Evolutionary conservation across 2,113 vertebrate species (phyloP), one percentile per base, ranked within the genome.

Genomic region (Meleagris gallopavo): DNA sequence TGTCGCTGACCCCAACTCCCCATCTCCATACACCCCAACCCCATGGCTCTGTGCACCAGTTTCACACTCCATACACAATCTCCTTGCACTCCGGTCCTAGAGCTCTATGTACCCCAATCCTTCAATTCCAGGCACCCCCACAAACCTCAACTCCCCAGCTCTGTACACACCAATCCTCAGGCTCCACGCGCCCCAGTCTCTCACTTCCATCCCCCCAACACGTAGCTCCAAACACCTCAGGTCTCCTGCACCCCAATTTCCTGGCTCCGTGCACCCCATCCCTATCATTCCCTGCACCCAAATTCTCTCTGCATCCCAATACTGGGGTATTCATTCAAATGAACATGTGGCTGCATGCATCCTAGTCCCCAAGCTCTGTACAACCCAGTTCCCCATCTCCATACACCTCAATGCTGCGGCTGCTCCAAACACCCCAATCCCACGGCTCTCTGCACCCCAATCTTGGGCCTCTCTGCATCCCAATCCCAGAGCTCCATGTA

Each of bases 391-490:
- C 17, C 62, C 36, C 38, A 41, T 11, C 11, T 10, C 25, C 38
- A 41, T 19, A 29, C 24, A 20, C n/a, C 46, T 46, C 46, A 38
- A 27, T 27, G 16, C 46, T n/a, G 24, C 14, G 12, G 13, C 40
- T 66, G 13, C 29, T 66, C 19, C 5, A 16, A 29, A 29, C 52
- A 17, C 25, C 52, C 27, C 52, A 52, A 52, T 52, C 50, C 24
- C 50, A 52, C 14, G 24, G 12, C 15, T 29, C 52, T 17, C 9
- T n/a, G 43, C 43, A 46, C 45, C 45, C 22, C 32, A 18, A 4
- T 6, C 7, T 10, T 3, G 13, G 7, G 4, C 2, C 27, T 10
- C 60, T 3, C 7, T 18, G 57, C 13, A 13, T 15, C 50, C 50
- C 50, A 27, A 14, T 27, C 50, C 14, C 50, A 52, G 7, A 52